A percentile compares a stretch with the other conserved stretches of the same genome.
phyloP scores from a whole-genome alignment of 2,113 vertebrate genomes.

The Heptranchias perlo region DNA sequence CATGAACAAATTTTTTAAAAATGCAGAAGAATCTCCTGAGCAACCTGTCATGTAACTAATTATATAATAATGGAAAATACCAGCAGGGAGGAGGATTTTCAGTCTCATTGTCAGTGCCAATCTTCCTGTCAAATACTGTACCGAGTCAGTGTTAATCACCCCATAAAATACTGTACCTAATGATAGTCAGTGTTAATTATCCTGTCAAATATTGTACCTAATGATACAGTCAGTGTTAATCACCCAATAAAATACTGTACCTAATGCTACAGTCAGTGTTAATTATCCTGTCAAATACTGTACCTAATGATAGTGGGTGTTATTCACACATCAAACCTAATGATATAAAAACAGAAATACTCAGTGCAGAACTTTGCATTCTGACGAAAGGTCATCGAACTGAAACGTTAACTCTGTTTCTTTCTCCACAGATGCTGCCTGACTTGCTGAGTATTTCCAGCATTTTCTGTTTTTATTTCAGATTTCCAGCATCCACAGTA shows the following conservation, averaged over 20 bases:
- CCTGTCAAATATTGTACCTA: not conserved
- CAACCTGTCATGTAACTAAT: not conserved
- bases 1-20: too few species aligned
- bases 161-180: not conserved
- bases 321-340: too few species aligned
- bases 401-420: too few species aligned
- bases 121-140: not conserved
- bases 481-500: too few species aligned
- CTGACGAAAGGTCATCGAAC: too few species aligned
- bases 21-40: too few species aligned
- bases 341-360: too few species aligned
- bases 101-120: not conserved
- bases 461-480: too few species aligned
- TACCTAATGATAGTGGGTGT: not conserved
- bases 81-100: not conserved
- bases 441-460: too few species aligned
- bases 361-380: too few species aligned
- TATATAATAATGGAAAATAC: not conserved
- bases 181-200: not conserved
- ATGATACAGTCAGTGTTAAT: not conserved
- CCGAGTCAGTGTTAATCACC: too few species aligned
- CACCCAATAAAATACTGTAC: not conserved
- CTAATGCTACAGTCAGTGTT: not conserved
- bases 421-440: too few species aligned
- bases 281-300: not conserved